phyloP scores from a whole-genome alignment of 1,140 invertebrate genomes.

The Caenorhabditis briggsae region DNA sequence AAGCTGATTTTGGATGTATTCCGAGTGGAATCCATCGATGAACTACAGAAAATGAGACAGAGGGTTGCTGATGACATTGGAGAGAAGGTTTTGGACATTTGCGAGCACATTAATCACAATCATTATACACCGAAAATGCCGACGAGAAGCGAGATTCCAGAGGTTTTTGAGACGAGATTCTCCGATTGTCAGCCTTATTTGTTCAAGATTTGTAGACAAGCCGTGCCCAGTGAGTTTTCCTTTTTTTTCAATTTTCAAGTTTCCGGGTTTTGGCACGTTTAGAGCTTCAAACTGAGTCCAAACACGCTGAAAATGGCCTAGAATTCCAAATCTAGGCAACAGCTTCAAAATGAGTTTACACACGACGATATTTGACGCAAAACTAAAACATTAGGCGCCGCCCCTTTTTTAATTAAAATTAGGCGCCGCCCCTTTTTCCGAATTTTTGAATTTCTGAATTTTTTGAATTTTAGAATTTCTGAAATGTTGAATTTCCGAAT shows the following conservation, averaged over 20 bases:
- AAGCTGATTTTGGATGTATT: conserved; percentile 59
- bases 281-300: too few species aligned
- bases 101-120: conserved; percentile 54
- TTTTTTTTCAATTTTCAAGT: not conserved
- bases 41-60: conserved; percentile 46
- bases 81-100: conserved; percentile 56
- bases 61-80: conserved; percentile 56
- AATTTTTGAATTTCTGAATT: conserved; percentile 11
- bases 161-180: conserved; percentile 58
- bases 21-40: conserved; percentile 55
- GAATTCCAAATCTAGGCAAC: too few species aligned
- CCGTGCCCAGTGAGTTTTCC: conserved; percentile 36
- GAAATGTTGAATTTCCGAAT: too few species aligned
- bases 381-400: too few species aligned
- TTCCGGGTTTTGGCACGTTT: too few species aligned
- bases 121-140: conserved; percentile 62
- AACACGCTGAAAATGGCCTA: too few species aligned
- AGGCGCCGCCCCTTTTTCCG: too few species aligned
- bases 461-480: too few species aligned
- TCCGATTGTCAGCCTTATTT: conserved; percentile 62
- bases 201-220: conserved; percentile 52
- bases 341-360: too few species aligned
- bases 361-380: too few species aligned
- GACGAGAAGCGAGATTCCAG: conserved; percentile 31
- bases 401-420: not conserved